phyloP scores from a whole-genome alignment of 92 coral and sea anemone genomes.

The Diadumene lineata region DNA sequence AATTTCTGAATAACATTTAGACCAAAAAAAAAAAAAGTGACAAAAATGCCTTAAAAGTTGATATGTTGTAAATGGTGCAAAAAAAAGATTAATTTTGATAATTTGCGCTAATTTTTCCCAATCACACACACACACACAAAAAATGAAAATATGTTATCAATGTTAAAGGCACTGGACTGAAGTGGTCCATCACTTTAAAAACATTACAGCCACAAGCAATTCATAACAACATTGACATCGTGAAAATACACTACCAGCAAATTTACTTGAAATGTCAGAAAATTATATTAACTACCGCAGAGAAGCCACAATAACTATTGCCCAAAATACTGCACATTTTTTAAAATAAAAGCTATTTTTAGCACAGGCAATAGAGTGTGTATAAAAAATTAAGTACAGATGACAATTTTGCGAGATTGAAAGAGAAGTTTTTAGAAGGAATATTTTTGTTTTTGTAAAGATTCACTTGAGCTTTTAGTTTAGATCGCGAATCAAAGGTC shows the following conservation, averaged over 20 bases:
- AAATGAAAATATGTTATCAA: not conserved
- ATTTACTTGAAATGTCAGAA: constrained; percentile 4
- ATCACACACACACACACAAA: too few relatives aligned
- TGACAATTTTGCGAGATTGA: not conserved
- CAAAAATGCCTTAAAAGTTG: too few relatives aligned
- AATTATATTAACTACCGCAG: not conserved
- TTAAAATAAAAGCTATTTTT: not conserved
- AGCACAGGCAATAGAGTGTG: not conserved
- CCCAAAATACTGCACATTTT: not conserved
- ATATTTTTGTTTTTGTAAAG: not conserved
- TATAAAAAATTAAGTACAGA: not conserved
- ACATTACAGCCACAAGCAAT: constrained; percentile 41
- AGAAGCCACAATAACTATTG: not conserved
- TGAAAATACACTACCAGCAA: constrained; percentile 20
- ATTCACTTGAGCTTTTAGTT: too few relatives aligned
- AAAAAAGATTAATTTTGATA: too few relatives aligned
- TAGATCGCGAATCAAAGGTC: not conserved
- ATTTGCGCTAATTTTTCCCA: not conserved
- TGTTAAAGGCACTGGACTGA: not conserved
- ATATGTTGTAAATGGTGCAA: too few relatives aligned
- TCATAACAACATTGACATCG: constrained; percentile 9
- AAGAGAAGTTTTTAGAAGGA: not conserved
- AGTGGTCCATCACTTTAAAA: not conserved
- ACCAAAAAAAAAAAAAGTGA: too few relatives aligned
- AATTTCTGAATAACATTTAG: too few relatives aligned